Percentiles rank a stretch among this genome's conserved stretches.
Evolutionary conservation across 2,113 vertebrate genomes (phyloP).

Genomic region (Litocranius walleri): DNA sequence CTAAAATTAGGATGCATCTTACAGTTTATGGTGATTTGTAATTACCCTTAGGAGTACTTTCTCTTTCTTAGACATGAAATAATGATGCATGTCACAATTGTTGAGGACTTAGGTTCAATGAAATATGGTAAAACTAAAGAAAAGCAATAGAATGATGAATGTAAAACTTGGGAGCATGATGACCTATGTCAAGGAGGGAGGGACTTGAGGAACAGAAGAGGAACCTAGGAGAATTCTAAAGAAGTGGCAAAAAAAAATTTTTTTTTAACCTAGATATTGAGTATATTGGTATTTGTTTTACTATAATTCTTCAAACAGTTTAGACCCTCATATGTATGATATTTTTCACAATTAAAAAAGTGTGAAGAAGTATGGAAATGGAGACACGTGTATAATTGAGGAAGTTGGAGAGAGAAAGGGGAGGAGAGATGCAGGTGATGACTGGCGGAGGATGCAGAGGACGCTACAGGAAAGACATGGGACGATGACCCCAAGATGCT

Average conservation of each 20-base stretch:
- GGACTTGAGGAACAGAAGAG: fast-evolving
- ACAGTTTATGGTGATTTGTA: neutral
- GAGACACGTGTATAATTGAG: too few species aligned
- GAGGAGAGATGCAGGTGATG: neutral
- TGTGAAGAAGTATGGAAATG: neutral
- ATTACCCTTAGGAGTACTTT: neutral
- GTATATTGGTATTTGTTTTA: neutral
- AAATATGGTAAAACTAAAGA: neutral
- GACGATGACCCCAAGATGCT: fast-evolving
- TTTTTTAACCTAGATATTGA: neutral
- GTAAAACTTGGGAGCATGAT: too few species aligned
- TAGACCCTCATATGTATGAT: neutral
- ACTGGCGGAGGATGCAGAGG: neutral
- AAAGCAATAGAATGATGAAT: neutral
- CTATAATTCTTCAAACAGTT: neutral
- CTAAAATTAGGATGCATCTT: neutral
- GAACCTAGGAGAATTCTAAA: neutral
- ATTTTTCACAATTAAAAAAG: neutral
- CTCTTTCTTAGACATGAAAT: neutral
- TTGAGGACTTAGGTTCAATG: neutral
- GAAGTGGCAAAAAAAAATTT: neutral
- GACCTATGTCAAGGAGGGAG: neutral
- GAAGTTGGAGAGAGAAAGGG: neutral
- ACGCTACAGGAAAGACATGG: neutral
- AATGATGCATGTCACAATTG: neutral